Evolutionary conservation across 1,140 invertebrate species (phyloP), one percentile per base, ranked within the genome.

Genomic region (Procambarus clarkii): DNA sequence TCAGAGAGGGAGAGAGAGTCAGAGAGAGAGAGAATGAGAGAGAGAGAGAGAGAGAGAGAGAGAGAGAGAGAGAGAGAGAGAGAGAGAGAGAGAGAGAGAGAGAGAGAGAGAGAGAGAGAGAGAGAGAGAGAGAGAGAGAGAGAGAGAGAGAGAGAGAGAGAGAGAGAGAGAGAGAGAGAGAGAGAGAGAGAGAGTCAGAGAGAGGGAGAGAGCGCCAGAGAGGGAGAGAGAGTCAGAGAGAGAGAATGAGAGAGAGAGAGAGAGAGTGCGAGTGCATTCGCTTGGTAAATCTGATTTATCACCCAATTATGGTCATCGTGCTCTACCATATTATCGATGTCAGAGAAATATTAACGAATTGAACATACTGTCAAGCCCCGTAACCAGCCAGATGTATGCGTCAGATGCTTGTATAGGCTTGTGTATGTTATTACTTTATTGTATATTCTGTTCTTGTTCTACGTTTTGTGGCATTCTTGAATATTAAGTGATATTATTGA

Each of bases 191-290:
- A 58, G 46, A 44, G 50, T 11, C 8, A 54, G 48, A 44, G 21
- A 64, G 58, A 54, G 80, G 21, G 80, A 64, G 50, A 54, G 50
- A 54, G 50, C 3, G 50, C 3, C 4, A 54, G 50, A 54, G 50
- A 54, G 50, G 11, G 80, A 83, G 58, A 64, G 58, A 58, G 80
- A 64, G 58, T 24, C 45, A 58, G 46, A 24, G 50, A 58, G 50
- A 83, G 80, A 44, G 58, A 83, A 21, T 11, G 58, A 44, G 46
- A 83, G 11, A 58, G 80, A 64, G 58, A 58, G 80, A 83, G 80
- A 64, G 58, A 58, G 46, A 58, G 50, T n/a, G 21, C 24, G 80
- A 21, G 34, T 34, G 34, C 13, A 21, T 18, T 24, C 21, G 80
- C 50, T 24, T 15, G 80, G n/a, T n/a, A n/a, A n/a, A n/a, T n/a